Percentiles rank a stretch among this genome's conserved stretches.
These are phyloP conservation scores for western clawed frog (Xenopus tropicalis) DNA, from an alignment of 2,113 vertebrate species.

Conservation along the genomic window UCB_Xtro_10.0 CM004443.2:158624001-158624500, in stretches of 20 bases:
- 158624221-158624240: background rate
- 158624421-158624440: background rate
- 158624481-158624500: too few relatives aligned
- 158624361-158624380: background rate
- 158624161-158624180: too few relatives aligned
- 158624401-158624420: background rate
- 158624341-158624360: background rate
- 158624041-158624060: too few relatives aligned
- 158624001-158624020: too few relatives aligned
- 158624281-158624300: constrained; percentile 19
- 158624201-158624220: background rate
- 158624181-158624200: background rate
- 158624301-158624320: constrained; percentile 17
- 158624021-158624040: too few relatives aligned
- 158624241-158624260: background rate
- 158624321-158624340: constrained; percentile 28
- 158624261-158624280: constrained; percentile 17
- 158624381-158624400: background rate
- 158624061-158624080: too few relatives aligned
- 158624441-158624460: too few relatives aligned
- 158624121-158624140: too few relatives aligned
- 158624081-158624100: too few relatives aligned
- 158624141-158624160: too few relatives aligned
- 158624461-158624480: too few relatives aligned
- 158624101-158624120: too few relatives aligned